phyloP scores from a whole-genome alignment of 92 coral and sea anemone species.

The Diadumene lineata region DNA sequence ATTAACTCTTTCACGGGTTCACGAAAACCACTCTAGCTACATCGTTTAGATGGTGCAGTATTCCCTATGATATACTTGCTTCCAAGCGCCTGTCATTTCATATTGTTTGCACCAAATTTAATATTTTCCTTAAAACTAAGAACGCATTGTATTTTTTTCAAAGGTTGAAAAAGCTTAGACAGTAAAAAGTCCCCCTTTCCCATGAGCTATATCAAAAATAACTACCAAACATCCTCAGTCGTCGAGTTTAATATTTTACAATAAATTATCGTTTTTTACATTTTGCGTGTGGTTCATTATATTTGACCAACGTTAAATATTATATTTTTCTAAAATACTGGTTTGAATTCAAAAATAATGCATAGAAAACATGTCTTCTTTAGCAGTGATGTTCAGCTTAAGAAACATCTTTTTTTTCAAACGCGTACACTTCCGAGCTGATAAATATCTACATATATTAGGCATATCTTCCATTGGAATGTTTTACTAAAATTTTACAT shows the following conservation, averaged over 20 bases:
- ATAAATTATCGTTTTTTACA: conserved; percentile 40
- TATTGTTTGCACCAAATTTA: too few species aligned
- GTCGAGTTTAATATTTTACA: conserved; percentile 15
- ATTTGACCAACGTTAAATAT: conserved; percentile 61
- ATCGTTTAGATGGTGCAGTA: too few species aligned
- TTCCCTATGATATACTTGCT: too few species aligned
- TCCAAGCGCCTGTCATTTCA: too few species aligned
- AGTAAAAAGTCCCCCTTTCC: too few species aligned
- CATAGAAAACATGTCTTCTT: conserved; percentile 72
- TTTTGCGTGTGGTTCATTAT: conserved; percentile 22
- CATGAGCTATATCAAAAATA: background rate
- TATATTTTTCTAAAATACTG: conserved; percentile 80
- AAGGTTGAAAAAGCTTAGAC: too few species aligned
- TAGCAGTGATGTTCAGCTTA: background rate
- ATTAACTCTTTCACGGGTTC: too few species aligned
- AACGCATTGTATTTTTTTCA: too few species aligned
- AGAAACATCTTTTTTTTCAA: background rate
- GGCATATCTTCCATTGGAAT: conserved; percentile 9
- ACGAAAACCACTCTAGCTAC: too few species aligned
- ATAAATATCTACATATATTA: conserved; percentile 10
- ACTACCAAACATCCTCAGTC: conserved; percentile 4
- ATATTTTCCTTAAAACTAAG: too few species aligned
- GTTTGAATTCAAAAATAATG: conserved; percentile 76
- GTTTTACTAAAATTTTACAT: background rate
- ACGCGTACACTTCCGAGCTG: background rate